phyloP scores from a whole-genome alignment of 2,888 invertebrate species.

The Andrena camellia region DNA sequence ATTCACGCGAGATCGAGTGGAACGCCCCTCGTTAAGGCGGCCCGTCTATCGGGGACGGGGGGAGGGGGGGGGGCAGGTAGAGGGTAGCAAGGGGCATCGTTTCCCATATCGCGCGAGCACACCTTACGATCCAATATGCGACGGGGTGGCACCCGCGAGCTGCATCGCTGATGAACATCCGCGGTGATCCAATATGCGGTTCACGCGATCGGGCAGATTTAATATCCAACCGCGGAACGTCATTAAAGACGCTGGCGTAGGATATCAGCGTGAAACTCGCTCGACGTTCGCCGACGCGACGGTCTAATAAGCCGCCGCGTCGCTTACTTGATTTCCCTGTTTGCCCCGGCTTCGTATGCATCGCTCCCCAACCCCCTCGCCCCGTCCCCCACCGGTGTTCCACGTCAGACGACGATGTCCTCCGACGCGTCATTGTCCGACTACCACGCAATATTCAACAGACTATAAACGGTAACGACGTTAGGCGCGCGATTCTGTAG shows the following conservation, averaged over 20 bases:
- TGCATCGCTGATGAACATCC: constrained; percentile 35
- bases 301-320: constrained; percentile 24
- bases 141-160: background rate
- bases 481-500: constrained; percentile 8
- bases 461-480: constrained; percentile 21
- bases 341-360: background rate
- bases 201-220: constrained; percentile 48
- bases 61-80: background rate
- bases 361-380: background rate
- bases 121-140: constrained; percentile 17
- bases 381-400: background rate
- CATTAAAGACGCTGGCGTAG: constrained; percentile 25
- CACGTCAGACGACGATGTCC: background rate
- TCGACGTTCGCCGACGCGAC: constrained; percentile 5
- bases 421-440: constrained; percentile 1
- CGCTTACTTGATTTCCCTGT: constrained; percentile 14
- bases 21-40: no score
- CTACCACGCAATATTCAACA: background rate
- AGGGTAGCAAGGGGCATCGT: background rate
- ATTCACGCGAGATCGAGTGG: constrained; percentile 4
- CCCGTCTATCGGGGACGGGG: no score
- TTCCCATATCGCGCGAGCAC: background rate
- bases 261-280: background rate
- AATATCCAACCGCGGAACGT: constrained; percentile 36
- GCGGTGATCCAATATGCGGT: constrained; percentile 35